Evolutionary conservation across 2,888 invertebrate genomes (phyloP), one percentile per base, ranked within the genome.

Genomic region (Sinotaia quadrata): DNA sequence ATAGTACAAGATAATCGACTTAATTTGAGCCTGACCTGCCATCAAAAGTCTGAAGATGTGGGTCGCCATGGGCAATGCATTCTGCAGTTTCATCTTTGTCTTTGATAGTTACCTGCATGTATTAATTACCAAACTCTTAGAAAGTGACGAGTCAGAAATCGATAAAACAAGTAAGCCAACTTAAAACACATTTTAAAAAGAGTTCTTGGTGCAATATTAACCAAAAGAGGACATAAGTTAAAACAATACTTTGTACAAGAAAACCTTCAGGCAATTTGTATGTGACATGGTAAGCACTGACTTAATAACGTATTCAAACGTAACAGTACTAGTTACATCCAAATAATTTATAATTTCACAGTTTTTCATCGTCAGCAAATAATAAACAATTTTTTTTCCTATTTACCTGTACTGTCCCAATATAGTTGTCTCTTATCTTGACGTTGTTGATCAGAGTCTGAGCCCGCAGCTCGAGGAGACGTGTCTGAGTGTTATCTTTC

Each of bases 31-130:
- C 83, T 80, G 71, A 84, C 84, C 68, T 70, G 21, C 76, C 75
- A 74, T 83, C 82, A 71, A 82, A 81, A 2, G 81, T 78, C 10
- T 52, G 67, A 29, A 81, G 65, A 44, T 78, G 77, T 8, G 79
- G 79, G 51, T 79, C 81, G 49, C 81, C 81, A 21, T 69, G 60
- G 5, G 76, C 56, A 7, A 60, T 52, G 58, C 84, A 84, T 18
- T 74, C 61, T 24, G 75, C 75, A 27, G 69, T 66, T 31, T 76
- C 74, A 67, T 78, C 72, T 73, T 67, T 61, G 69, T 78, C 78
- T 36, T 66, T 61, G 5, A 78, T 67, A 27, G 67, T 69, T 51
- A 78, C 65, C 78, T 78, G 65, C 10, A 59, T 12, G n/a, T 15
- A 27, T 15, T 54, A 7, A 31, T 54, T 21, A 54, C 18, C 18